Percentiles rank a stretch among this genome's conserved stretches.
Conservation (phyloP, 2,888 invertebrate species). For the Stenchaetothrips biformis region DNA sequence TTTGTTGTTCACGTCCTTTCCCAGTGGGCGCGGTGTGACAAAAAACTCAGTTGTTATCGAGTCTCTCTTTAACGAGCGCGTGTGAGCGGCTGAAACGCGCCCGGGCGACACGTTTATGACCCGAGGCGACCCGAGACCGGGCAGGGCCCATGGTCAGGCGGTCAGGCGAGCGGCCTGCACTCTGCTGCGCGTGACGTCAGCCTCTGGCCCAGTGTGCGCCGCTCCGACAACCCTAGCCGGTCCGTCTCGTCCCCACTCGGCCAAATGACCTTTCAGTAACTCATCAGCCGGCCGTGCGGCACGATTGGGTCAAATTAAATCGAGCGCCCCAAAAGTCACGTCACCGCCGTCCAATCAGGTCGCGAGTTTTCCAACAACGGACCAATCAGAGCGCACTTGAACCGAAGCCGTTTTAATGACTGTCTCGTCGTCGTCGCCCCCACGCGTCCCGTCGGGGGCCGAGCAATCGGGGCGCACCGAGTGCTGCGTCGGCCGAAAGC, state of each 20-base stretch:
- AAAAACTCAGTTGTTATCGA: too few relatives aligned
- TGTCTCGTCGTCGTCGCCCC: background rate
- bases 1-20: too few relatives aligned
- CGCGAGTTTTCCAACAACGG: background rate
- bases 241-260: background rate
- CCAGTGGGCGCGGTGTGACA: too few relatives aligned
- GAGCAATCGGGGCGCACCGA: background rate
- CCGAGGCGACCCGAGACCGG: too few relatives aligned
- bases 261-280: constrained; percentile 20
- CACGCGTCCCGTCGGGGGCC: background rate
- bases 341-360: constrained; percentile 4
- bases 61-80: too few relatives aligned
- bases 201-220: background rate
- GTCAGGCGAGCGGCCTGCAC: background rate
- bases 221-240: background rate
- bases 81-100: too few relatives aligned
- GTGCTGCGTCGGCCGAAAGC: too few relatives aligned
- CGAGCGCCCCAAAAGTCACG: constrained; percentile 14
- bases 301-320: constrained; percentile 10
- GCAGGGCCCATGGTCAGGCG: too few relatives aligned
- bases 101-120: too few relatives aligned
- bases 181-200: background rate
- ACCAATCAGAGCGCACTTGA: background rate
- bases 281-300: background rate
- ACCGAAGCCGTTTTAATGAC: background rate